phyloP scores from a whole-genome alignment of 2,113 vertebrate genomes.

The Grallaria varia region DNA sequence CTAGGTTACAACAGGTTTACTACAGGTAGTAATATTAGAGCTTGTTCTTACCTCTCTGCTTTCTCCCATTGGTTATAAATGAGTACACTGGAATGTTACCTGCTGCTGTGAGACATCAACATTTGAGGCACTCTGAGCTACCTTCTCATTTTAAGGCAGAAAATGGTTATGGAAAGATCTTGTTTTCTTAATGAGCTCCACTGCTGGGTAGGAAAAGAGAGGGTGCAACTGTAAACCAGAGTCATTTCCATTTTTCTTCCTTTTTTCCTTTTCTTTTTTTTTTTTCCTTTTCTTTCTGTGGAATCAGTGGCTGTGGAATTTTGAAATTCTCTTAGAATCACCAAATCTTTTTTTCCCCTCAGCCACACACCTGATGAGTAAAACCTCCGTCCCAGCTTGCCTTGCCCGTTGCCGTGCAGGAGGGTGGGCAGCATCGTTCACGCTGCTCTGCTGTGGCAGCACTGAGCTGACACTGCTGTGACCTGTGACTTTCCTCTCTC shows the following conservation, averaged over 20 bases:
- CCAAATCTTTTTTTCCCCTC: background rate
- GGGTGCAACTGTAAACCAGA: background rate
- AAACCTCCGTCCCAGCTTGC: background rate
- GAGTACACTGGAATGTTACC: background rate
- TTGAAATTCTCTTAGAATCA: accelerated
- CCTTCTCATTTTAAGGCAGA: background rate
- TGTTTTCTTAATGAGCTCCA: background rate
- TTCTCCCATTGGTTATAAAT: background rate
- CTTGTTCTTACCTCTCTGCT: background rate
- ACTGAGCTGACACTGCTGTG: accelerated
- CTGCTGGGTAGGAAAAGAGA: background rate
- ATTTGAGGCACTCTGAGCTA: background rate
- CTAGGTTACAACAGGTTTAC: no score
- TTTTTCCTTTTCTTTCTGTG: background rate
- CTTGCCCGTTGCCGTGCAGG: background rate
- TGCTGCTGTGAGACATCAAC: background rate
- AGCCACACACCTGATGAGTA: background rate
- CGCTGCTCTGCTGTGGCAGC: background rate
- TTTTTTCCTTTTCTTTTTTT: background rate
- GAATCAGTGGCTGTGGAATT: background rate
- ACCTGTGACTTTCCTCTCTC: background rate
- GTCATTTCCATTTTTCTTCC: background rate
- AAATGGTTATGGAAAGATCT: background rate
- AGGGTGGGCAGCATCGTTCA: background rate
- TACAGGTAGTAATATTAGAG: no score